These are phyloP conservation scores for Thunnus albacares DNA, from an alignment of 2,797 vertebrate genomes.

Conservation along the genomic window DNA sequence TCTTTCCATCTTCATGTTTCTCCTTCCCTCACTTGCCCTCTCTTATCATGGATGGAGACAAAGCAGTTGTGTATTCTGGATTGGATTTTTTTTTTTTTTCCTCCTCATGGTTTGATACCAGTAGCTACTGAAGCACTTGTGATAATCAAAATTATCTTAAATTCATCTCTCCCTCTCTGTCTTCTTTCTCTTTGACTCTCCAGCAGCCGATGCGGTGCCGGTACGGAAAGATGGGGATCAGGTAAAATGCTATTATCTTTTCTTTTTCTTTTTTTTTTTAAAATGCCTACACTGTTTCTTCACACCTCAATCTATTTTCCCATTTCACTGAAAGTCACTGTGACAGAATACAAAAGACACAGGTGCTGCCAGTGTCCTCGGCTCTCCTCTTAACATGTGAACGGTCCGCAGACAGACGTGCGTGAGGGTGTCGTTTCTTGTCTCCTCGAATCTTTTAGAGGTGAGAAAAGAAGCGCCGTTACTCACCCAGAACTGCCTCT, in stretches of 20 bases:
- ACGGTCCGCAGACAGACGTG: constrained; percentile 16
- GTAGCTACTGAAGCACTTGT: constrained; percentile 2
- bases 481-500: constrained; percentile 39
- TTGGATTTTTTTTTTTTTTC: constrained; percentile 24
- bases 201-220: constrained; percentile 93
- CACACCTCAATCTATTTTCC: constrained; percentile 31
- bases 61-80: constrained; percentile 6
- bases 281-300: constrained; percentile 14
- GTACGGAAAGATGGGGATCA: constrained; percentile 97
- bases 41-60: constrained; percentile 14
- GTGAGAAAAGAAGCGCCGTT: constrained; percentile 42
- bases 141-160: constrained; percentile 36
- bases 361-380: constrained; percentile 4
- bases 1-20: constrained; percentile 2
- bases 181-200: constrained; percentile 46
- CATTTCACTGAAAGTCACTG: constrained; percentile 39
- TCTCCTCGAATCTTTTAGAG: constrained; percentile 42
- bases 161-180: constrained; percentile 12
- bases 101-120: constrained; percentile 13
- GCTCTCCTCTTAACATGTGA: constrained; percentile 17
- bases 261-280: neutral
- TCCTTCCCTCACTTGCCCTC: constrained; percentile 11
- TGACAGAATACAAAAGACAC: constrained; percentile 30
- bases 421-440: constrained; percentile 14
- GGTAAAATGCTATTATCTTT: constrained; percentile 78